phyloP scores from a whole-genome alignment of 2,113 vertebrate species.

The Cyphomyrus discorhynchus region DNA sequence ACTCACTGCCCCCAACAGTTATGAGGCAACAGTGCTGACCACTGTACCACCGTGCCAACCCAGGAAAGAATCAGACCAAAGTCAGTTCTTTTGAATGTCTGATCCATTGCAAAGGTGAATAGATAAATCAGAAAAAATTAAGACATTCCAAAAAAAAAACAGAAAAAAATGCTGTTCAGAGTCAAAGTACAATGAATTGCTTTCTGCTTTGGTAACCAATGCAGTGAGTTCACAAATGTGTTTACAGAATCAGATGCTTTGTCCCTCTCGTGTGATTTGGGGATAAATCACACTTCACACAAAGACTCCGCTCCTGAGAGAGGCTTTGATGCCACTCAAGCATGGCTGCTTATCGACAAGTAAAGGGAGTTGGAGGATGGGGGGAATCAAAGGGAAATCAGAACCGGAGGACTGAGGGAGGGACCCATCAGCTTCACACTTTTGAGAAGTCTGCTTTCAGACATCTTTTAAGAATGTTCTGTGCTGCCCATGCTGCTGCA shows the following conservation, averaged over 20 bases:
- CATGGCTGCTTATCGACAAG: constrained; percentile 51
- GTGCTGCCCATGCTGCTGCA: not conserved
- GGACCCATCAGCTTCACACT: constrained; percentile 24
- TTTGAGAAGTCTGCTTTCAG: constrained; percentile 41
- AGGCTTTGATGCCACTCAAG: constrained; percentile 50
- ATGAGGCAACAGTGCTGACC: not conserved
- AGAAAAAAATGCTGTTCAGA: not conserved
- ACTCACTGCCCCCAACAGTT: not conserved
- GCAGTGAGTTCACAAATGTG: constrained; percentile 24
- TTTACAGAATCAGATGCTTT: not conserved
- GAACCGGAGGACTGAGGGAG: constrained; percentile 30
- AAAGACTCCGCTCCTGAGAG: constrained; percentile 27
- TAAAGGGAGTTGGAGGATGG: constrained; percentile 22
- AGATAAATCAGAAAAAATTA: not conserved
- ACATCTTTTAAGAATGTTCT: constrained; percentile 2
- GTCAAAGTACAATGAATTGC: not conserved
- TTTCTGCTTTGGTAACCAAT: constrained; percentile 25
- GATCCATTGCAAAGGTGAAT: constrained; percentile 27
- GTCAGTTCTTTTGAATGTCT: not conserved
- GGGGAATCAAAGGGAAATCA: constrained; percentile 44
- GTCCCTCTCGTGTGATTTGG: constrained; percentile 30
- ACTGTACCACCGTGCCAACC: not conserved
- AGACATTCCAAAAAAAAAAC: not conserved
- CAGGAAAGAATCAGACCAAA: not conserved
- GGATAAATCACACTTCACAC: constrained; percentile 27